Conservation (phyloP, 2,113 vertebrate species). For the Plotosus lineatus region DNA sequence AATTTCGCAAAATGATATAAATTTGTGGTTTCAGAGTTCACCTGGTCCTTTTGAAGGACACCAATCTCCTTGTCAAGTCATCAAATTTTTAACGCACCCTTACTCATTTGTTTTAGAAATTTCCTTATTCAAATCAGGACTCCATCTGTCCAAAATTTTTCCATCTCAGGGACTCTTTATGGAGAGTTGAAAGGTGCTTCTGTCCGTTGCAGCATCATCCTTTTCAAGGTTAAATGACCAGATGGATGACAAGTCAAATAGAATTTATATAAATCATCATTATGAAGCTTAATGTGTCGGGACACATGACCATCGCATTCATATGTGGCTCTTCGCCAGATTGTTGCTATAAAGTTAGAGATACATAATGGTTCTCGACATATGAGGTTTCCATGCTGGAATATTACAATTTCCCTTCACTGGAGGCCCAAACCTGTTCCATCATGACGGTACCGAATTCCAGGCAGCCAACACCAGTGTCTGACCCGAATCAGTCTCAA, state of each 20-base stretch:
- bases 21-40: neutral
- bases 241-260: neutral
- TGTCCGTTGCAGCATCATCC: neutral
- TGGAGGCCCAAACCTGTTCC: neutral
- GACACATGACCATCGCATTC: neutral
- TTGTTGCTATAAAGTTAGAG: neutral
- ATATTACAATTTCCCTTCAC: neutral
- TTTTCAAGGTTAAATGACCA: neutral
- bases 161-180: neutral
- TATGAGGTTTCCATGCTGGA: neutral
- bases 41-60: neutral
- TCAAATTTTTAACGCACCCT: neutral
- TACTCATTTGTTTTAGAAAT: neutral
- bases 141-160: neutral
- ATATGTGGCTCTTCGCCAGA: neutral
- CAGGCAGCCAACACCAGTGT: no score
- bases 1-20: neutral
- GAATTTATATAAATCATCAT: neutral
- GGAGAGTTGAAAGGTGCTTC: neutral
- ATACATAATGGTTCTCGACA: neutral
- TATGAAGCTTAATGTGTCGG: neutral
- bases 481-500: no score
- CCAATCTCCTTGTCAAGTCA: neutral
- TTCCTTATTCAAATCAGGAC: conserved; percentile 3
- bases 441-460: neutral